These are phyloP conservation scores for Platyrinchus mystaceus DNA, from an alignment of 2,797 vertebrate genomes.

Conservation along the genomic window DNA sequence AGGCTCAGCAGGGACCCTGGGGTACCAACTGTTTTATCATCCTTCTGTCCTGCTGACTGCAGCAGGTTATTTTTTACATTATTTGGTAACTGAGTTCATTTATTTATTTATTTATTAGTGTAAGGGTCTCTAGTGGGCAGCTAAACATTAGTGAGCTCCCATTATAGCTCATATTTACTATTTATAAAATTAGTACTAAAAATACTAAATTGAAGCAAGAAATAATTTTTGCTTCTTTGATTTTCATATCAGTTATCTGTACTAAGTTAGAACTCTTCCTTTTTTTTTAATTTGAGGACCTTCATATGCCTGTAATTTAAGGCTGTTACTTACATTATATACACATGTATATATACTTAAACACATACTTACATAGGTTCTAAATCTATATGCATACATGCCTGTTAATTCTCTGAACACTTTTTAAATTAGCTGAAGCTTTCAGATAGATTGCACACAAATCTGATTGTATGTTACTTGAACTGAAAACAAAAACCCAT, in stretches of 20 bases:
- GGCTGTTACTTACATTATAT: background rate
- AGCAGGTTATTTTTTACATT: background rate
- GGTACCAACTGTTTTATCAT: background rate
- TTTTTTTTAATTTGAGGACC: background rate
- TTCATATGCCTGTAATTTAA: background rate
- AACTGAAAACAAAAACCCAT: background rate
- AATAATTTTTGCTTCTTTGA: background rate
- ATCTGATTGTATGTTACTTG: background rate
- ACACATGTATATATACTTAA: background rate
- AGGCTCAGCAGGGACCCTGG: background rate
- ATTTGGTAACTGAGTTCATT: background rate
- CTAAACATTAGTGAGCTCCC: background rate
- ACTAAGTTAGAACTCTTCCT: background rate
- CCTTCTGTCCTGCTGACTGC: slow-evolving; percentile 17
- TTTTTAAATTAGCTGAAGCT: background rate
- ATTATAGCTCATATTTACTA: background rate
- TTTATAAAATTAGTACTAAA: slow-evolving; percentile 9
- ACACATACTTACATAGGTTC: background rate
- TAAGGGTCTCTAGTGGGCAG: background rate
- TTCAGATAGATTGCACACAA: background rate
- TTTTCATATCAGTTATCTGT: background rate
- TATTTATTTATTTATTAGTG: background rate
- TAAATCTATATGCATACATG: background rate
- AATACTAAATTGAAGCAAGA: background rate
- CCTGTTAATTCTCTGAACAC: background rate